Conservation (phyloP, 2,888 invertebrate genomes). For the Plebejus anna region DNA sequence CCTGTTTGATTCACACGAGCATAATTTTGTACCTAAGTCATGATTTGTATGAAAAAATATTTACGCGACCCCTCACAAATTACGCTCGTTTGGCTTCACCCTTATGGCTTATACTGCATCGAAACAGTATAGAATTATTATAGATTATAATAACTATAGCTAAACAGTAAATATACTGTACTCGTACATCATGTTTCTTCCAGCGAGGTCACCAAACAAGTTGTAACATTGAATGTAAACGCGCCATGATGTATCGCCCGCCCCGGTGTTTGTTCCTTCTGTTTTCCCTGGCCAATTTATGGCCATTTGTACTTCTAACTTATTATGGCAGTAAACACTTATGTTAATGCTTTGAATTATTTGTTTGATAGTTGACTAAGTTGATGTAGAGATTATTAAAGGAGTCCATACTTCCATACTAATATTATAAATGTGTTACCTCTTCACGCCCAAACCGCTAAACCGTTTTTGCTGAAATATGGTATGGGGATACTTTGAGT, state of each 20-base stretch:
- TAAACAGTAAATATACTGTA: not conserved
- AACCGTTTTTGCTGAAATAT: too few relatives aligned
- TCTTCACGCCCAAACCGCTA: too few relatives aligned
- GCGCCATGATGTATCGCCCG: not conserved
- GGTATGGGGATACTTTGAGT: too few relatives aligned
- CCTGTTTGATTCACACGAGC: too few relatives aligned
- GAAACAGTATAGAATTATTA: not conserved
- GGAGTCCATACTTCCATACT: not conserved
- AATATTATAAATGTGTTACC: too few relatives aligned
- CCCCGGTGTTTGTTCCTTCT: not conserved
- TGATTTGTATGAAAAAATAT: too few relatives aligned
- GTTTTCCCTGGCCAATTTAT: slow-evolving; percentile 5
- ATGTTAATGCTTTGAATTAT: not conserved
- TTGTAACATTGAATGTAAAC: slow-evolving; percentile 13
- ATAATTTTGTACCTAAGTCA: too few relatives aligned
- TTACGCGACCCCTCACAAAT: too few relatives aligned
- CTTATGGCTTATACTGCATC: not conserved
- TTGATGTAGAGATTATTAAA: not conserved
- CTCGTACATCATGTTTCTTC: not conserved
- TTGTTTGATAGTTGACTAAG: not conserved
- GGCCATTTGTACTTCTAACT: slow-evolving; percentile 3
- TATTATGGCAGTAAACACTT: not conserved
- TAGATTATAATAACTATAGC: not conserved
- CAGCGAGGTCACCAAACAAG: slow-evolving; percentile 1
- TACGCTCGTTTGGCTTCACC: too few relatives aligned